Base-by-base conservation (phyloP, 2,888 invertebrate genomes). In the Drosophila formosana region DNA sequence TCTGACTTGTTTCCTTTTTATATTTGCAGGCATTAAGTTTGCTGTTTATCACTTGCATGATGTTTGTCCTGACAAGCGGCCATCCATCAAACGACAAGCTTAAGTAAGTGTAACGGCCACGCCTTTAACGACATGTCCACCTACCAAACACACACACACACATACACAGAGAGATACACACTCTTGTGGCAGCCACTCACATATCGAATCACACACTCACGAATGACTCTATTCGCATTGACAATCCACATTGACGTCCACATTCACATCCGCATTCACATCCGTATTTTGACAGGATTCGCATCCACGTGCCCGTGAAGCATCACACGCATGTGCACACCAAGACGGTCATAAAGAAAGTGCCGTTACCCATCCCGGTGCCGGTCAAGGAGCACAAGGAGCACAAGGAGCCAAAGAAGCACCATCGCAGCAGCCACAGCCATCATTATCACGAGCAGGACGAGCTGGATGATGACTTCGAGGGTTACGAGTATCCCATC, bases 281-380 rank as follows among this genome's bases (percentile, higher is more conserved):
- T 41, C 7, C 39, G 6, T 45, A 61, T 61, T 41, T 69, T 43
- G 50, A 32, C 72, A 92, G 92, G 80, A 91, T 92, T 65, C 90
- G 92, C 30, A 92, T 92, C 75, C 92, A 92, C 75, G 89, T 92
- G 60, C 92, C 92, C 3, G 91, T 92, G 49, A 92, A 92, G 70
- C 92, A 92, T 86, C 93, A 93, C 53, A 93, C 93, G 45, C 93
- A 93, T 84, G 85, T 92, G 25, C 92, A 92, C 70, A 92, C 92
- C 3, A 92, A 92, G 73, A 92, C 93, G 56, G 76, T 92, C 60
- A 89, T 92, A 57, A 92, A 92, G 81, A 92, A 92, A 72, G 91
- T 92, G 8, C 90, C 92, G 25, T 75, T 92, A 57, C 92, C 93
- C 70, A 90, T 92, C 49, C 92, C 92, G 25, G 80, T 92, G 53